These are phyloP conservation scores for Axinella damicornis DNA, from an alignment of 37 sponge, comb jelly and placozoan genomes.

Conservation along the genomic window DNA sequence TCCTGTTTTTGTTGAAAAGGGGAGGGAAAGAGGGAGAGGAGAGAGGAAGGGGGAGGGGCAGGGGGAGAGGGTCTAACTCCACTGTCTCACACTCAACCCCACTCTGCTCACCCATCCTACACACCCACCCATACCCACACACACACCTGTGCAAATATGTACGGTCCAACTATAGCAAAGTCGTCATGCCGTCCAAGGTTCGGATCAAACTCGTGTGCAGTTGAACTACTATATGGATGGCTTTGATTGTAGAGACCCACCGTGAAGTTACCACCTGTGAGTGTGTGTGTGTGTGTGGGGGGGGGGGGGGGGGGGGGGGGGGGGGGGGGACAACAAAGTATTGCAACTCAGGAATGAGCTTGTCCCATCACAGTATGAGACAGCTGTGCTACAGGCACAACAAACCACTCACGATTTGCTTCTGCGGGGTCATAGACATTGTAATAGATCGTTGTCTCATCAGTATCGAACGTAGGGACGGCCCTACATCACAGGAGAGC, in stretches of 20 bases:
- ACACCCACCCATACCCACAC: too few species aligned
- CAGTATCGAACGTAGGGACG: conserved; percentile 16
- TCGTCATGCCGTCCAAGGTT: conserved; percentile 49
- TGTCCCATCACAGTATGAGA: not conserved
- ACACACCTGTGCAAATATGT: conserved; percentile 69
- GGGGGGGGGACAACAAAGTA: not conserved
- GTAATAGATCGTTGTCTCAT: conserved; percentile 26
- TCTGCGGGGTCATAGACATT: conserved; percentile 53
- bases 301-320: not conserved
- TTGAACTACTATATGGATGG: conserved; percentile 27
- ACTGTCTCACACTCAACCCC: too few species aligned
- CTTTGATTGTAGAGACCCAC: conserved; percentile 48
- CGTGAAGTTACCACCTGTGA: conserved; percentile 20
- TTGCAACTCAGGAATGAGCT: too few species aligned
- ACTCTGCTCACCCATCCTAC: too few species aligned
- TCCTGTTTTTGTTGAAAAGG: too few species aligned
- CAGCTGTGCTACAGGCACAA: too few species aligned
- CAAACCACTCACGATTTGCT: conserved; percentile 1
- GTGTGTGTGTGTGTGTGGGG: not conserved
- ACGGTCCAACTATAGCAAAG: conserved; percentile 54
- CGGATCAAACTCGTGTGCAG: conserved; percentile 60
- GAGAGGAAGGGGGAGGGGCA: not conserved
- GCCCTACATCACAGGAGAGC: conserved; percentile 49
- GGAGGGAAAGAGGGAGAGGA: not conserved
- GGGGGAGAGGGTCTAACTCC: not conserved